These are phyloP conservation scores for Artemia sinica DNA, from an alignment of 2,888 invertebrate genomes.

Conservation along the genomic window DNA sequence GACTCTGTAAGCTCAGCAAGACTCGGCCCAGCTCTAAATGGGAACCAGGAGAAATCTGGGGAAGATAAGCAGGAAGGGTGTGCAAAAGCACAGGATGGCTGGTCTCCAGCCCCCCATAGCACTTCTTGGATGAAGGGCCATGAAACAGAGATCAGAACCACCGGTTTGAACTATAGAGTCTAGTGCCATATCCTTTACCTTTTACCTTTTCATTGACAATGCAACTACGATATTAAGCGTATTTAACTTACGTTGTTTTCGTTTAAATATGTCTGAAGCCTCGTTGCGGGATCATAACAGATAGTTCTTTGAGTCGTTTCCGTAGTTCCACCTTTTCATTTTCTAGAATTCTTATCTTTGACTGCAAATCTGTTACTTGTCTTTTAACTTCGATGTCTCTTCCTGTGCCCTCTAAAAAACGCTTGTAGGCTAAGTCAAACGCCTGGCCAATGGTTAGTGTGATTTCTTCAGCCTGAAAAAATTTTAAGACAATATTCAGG, in stretches of 20 bases:
- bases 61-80: too few relatives aligned
- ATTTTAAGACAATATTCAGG: background rate
- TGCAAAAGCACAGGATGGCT: too few relatives aligned
- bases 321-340: slow-evolving; percentile 65
- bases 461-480: slow-evolving; percentile 66
- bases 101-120: too few relatives aligned
- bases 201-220: too few relatives aligned
- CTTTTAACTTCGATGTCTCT: slow-evolving; percentile 72
- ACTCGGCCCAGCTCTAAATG: too few relatives aligned
- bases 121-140: too few relatives aligned
- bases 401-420: slow-evolving; percentile 79
- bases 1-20: too few relatives aligned
- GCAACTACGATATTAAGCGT: background rate
- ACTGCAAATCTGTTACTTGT: slow-evolving; percentile 53
- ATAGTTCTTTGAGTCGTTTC: slow-evolving; percentile 52
- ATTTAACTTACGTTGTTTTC: background rate
- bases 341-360: slow-evolving; percentile 71
- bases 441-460: slow-evolving; percentile 95
- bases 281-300: slow-evolving; percentile 32
- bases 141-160: too few relatives aligned
- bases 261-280: slow-evolving; percentile 3
- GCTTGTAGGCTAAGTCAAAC: slow-evolving; percentile 84
- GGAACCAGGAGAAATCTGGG: too few relatives aligned
- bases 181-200: too few relatives aligned
- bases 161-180: too few relatives aligned